Percentiles rank a stretch among this genome's conserved stretches.
Evolutionary conservation across 2,888 invertebrate genomes (phyloP).

Genomic region (Folsomia candida): DNA sequence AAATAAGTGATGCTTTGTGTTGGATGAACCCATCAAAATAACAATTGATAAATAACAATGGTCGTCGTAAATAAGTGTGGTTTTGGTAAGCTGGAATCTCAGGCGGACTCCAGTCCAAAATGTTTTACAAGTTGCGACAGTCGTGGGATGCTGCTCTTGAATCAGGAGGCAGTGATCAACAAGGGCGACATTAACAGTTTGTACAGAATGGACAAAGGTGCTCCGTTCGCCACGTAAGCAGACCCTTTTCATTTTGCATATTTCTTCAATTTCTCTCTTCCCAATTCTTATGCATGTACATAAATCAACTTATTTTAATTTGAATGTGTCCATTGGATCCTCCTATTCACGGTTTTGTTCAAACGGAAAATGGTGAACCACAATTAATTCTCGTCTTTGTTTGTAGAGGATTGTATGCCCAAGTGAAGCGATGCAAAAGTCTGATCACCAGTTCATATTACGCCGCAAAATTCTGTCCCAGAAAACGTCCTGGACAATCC

Average conservation of each 20-base stretch:
- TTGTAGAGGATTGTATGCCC: conserved; percentile 62
- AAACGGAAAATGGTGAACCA: too few species aligned
- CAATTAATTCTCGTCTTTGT: too few species aligned
- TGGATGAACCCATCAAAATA: too few species aligned
- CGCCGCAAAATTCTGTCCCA: conserved; percentile 61
- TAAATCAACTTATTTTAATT: too few species aligned
- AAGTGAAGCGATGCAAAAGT: conserved; percentile 57
- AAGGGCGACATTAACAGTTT: conserved; percentile 30
- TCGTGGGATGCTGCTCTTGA: conserved; percentile 39
- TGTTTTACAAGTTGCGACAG: conserved; percentile 28
- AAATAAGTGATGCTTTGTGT: too few species aligned
- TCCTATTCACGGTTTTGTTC: too few species aligned
- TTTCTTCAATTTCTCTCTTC: not conserved
- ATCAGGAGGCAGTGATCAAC: conserved; percentile 36
- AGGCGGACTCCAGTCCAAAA: conserved; percentile 17
- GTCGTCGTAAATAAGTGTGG: conserved; percentile 35
- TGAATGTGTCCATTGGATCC: too few species aligned
- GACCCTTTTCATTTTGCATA: not conserved
- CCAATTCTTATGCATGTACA: too few species aligned
- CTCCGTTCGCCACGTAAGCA: conserved; percentile 43
- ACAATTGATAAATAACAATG: too few species aligned
- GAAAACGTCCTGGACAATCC: conserved; percentile 57
- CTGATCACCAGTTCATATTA: conserved; percentile 56
- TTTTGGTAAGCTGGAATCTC: conserved; percentile 1
- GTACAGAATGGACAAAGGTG: conserved; percentile 40